Evolutionary conservation across 1,140 invertebrate species (phyloP), one percentile per base, ranked within the genome.

Genomic region (Hycleus phaleratus): DNA sequence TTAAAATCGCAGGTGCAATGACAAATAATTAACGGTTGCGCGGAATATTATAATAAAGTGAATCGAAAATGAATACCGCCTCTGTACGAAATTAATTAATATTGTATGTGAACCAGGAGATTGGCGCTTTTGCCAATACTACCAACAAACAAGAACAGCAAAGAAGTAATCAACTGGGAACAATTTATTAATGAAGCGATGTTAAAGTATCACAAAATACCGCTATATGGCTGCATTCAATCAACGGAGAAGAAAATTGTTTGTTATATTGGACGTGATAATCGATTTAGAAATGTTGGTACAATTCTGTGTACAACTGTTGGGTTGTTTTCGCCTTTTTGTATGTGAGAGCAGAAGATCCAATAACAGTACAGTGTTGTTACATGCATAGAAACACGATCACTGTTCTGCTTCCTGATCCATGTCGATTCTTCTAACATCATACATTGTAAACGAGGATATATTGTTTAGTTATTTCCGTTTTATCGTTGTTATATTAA

Each of bases 151-250:
- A 32, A 32, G 4, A 32, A 32, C 32, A 3, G 7, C 46, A 26
- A 45, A 53, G 51, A 53, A 53, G 51, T 53, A 53, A 53, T 53
- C 51, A 53, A 53, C 51, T 42, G 51, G 51, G 51, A 53, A 45
- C 51, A 53, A 53, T 53, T 53, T 53, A 53, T 53, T 53, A 53
- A 53, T 53, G 51, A 53, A 53, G 51, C 42, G 45, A 53, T 53
- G 51, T 46, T 53, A 42, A 53, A 53, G 51, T 53, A 53, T 53
- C 51, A 53, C 51, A 53, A 53, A 46, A 42, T 53, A 53, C 51
- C 51, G 51, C 51, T 53, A 53, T 40, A 53, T 53, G 44, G 38
- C 51, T 42, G 51, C 51, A 53, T 53, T 53, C 51, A 53, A 53
- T 53, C 51, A 53, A 18, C 18, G 18, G 4, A 32, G 42, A 53